Evolutionary conservation across 2,888 invertebrate genomes (phyloP).

Genomic region (Pollenia griseotomentosa): DNA sequence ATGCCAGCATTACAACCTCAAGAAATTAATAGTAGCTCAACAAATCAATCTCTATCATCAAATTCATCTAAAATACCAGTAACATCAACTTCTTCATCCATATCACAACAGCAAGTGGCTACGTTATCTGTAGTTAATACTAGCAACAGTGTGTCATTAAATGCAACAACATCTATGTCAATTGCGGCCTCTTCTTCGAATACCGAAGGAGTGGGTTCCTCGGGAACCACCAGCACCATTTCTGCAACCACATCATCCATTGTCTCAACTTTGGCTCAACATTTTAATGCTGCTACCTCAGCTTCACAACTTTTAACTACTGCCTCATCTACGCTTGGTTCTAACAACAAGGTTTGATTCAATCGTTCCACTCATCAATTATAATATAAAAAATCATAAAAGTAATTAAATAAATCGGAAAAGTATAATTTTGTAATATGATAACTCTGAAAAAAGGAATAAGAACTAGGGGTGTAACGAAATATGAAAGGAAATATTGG

Average conservation of each 20-base stretch:
- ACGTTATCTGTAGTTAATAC: conserved; percentile 74
- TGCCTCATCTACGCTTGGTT: conserved; percentile 76
- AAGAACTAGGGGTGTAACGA: too few species aligned
- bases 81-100: conserved; percentile 75
- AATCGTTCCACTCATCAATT: conserved; percentile 38
- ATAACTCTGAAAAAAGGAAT: too few species aligned
- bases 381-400: conserved; percentile 17
- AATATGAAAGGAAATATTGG: too few species aligned
- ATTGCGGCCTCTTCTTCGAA: conserved; percentile 73
- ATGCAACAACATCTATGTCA: conserved; percentile 38
- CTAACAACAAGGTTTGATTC: conserved; percentile 81
- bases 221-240: conserved; percentile 77
- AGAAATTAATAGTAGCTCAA: conserved; percentile 52
- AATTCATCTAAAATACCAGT: conserved; percentile 76
- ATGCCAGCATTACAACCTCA: conserved; percentile 76
- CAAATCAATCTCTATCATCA: conserved; percentile 75
- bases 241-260: conserved; percentile 77
- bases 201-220: conserved; percentile 70
- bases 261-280: conserved; percentile 81
- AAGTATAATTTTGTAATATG: not conserved
- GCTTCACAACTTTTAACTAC: conserved; percentile 78
- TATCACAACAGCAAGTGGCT: conserved; percentile 70
- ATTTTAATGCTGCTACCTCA: conserved; percentile 80
- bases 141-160: conserved; percentile 48
- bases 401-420: conserved; percentile 28